Base-by-base conservation (phyloP, 2,797 vertebrate species). In the Chrysocyon brachyurus region DNA sequence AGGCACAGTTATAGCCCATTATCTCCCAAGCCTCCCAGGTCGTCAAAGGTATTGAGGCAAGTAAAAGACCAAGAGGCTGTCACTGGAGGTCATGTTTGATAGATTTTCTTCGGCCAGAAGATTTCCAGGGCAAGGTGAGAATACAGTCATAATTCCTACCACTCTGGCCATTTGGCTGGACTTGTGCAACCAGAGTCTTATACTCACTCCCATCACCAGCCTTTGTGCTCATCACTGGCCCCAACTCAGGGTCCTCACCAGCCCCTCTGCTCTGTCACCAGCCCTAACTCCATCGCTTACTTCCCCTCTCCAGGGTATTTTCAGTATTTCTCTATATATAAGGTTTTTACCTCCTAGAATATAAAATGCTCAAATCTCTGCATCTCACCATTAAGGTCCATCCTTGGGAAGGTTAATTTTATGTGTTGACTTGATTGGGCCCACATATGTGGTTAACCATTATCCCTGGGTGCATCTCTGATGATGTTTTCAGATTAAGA, bases 311-410 rank as follows among this genome's bases (percentile, higher is more conserved):
- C 19, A 3, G n/a, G 3, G 22, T 0, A 5, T 15, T 52, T 31
- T 11, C 0, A 0, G 12, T 8, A 14, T 3, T 24, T 31, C 11
- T 36, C 15, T 66, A 15, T 66, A 2, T 6, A 12, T 1, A 19
- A 16, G 24, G 57, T 1, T 26, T 26, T 26, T 33, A 11, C 66
- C 17, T n/a, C 40, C 14, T 12, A n/a, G n/a, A 17, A 15, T 1
- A 46, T 5, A 31, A 36, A 4, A 21, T 1, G 3, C 46, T n/a
- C 59, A 7, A 12, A 22, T 14, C 56, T 72, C 64, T 19, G 31
- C 12, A 77, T 33, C 63, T 33, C 57, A 40, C 52, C 12, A 22
- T 19, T 21, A 5, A 12, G 46, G 4, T 16, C 56, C 15, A 6
- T 17, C 54, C n/a, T 7, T 10, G 21, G 6, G 21, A 26, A 26